These are phyloP conservation scores for Mola mola DNA, from an alignment of 2,113 vertebrate species.

Conservation along the genomic window DNA sequence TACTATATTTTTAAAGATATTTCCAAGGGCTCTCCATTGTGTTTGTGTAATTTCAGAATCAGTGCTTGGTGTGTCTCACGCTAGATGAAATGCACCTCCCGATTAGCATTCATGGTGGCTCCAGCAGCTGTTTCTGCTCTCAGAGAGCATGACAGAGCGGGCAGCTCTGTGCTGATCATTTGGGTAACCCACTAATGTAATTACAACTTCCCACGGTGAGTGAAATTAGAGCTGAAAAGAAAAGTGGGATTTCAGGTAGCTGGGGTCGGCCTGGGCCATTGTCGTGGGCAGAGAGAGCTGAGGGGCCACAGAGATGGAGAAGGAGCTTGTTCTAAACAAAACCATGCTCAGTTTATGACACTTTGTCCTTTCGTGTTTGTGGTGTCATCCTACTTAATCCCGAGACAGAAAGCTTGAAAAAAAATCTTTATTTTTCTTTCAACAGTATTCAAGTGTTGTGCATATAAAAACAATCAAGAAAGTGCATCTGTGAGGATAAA, in stretches of 20 bases:
- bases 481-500: slow-evolving; percentile 28
- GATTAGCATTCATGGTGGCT: slow-evolving; percentile 14
- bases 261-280: slow-evolving; percentile 43
- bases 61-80: slow-evolving; percentile 24
- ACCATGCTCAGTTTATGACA: background rate
- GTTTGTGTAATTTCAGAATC: slow-evolving; percentile 1
- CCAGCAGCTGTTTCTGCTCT: background rate
- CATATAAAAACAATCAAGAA: slow-evolving; percentile 18
- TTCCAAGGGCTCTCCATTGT: background rate
- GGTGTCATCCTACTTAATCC: too few relatives aligned
- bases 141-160: slow-evolving; percentile 28
- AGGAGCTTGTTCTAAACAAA: slow-evolving; percentile 1
- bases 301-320: background rate
- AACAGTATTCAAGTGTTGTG: slow-evolving; percentile 5
- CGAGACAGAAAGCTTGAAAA: background rate
- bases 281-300: slow-evolving; percentile 43
- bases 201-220: slow-evolving; percentile 73
- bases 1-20: too few relatives aligned
- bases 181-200: slow-evolving; percentile 73
- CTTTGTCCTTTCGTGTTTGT: background rate
- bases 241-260: slow-evolving; percentile 57
- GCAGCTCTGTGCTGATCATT: slow-evolving; percentile 32
- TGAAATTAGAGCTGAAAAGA: slow-evolving; percentile 65
- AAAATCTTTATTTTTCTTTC: slow-evolving; percentile 28
- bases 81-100: slow-evolving; percentile 22